Conservation (phyloP, 2,113 vertebrate genomes). For the Austrofundulus limnaeus region DNA sequence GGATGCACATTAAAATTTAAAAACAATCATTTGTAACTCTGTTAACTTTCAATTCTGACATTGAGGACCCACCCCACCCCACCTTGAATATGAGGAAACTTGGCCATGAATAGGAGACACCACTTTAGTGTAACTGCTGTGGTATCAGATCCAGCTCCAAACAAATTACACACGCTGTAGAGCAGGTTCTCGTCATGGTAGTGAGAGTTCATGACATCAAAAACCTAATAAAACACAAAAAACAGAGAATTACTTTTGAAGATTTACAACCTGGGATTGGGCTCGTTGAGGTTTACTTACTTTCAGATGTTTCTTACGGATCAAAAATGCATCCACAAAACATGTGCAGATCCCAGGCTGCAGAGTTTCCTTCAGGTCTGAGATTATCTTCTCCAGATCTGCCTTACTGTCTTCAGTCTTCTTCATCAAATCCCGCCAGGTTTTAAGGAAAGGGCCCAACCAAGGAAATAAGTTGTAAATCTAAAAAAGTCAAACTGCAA, state of each 20-base stretch:
- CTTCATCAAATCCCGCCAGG: constrained; percentile 18
- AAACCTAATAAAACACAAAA: neutral
- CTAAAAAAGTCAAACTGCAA: constrained; percentile 17
- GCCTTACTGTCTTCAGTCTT: neutral
- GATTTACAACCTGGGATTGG: no score
- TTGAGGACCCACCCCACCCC: no score
- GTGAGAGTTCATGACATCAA: constrained; percentile 2
- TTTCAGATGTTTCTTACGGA: constrained; percentile 36
- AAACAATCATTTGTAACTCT: neutral
- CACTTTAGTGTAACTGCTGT: constrained; percentile 65
- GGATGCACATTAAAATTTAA: neutral
- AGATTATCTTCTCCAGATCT: neutral
- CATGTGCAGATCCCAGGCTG: constrained; percentile 48
- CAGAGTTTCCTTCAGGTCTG: constrained; percentile 43
- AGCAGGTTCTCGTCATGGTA: constrained; percentile 67
- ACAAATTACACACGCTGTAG: constrained; percentile 55
- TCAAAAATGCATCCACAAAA: constrained; percentile 62
- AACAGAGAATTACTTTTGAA: neutral
- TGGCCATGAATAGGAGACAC: constrained; percentile 73
- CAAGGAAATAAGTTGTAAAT: constrained; percentile 53
- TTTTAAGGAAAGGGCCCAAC: constrained; percentile 43
- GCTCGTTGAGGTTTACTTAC: constrained; percentile 17
- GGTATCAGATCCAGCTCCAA: constrained; percentile 74
- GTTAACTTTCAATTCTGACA: no score
- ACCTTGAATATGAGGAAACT: constrained; percentile 80